Evolutionary conservation across 2,113 vertebrate species (phyloP), one percentile per base, ranked within the genome.

Genomic region (Dicentrarchus labrax): DNA sequence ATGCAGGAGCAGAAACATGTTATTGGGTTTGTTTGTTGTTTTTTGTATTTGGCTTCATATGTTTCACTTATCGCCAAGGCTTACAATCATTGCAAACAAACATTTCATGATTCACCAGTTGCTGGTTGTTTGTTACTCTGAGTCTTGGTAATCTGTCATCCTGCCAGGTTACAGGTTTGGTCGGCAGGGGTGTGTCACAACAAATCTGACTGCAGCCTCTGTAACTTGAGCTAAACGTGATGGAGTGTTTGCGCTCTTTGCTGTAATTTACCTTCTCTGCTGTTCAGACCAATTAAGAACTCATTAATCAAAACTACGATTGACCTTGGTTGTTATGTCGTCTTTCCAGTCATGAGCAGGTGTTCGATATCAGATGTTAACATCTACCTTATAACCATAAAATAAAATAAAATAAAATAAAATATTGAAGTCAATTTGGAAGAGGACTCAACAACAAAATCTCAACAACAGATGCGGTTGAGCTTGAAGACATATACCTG

Each of bases 151-250:
- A 84, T 91, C 69, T 11, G 72, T 92, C 86, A 67, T 84, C 38
- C 78, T 69, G 79, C 19, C 53, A 48, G 50, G 78, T 54, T 41
- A 24, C 72, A 30, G 43, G 78, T 69, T 60, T 61, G 8, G 39
- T 62, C 50, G n/a, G 80, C 89, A 36, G 69, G 62, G 78, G 68
- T 70, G 80, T 38, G 85, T 84, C 86, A 85, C 47, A 76, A 89
- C 76, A 78, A 83, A 89, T 83, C 22, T 47, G 75, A 80, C 13
- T 38, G 36, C 79, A 39, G 82, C 65, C 39, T 41, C 39, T 22
- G 61, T 47, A 68, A 30, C 66, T 78, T 75, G 54, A 48, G 76
- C 56, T 60, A 5, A 71, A 74, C 36, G 50, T 84, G 89, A 87
- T 87, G 72, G 80, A 91, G 66, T 22, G 59, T 60, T 60, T 65